Percentiles rank a stretch among this genome's conserved stretches.
These are phyloP conservation scores for Leucoraja erinaceus DNA, from an alignment of 2,113 vertebrate species.

Conservation along the genomic window DNA sequence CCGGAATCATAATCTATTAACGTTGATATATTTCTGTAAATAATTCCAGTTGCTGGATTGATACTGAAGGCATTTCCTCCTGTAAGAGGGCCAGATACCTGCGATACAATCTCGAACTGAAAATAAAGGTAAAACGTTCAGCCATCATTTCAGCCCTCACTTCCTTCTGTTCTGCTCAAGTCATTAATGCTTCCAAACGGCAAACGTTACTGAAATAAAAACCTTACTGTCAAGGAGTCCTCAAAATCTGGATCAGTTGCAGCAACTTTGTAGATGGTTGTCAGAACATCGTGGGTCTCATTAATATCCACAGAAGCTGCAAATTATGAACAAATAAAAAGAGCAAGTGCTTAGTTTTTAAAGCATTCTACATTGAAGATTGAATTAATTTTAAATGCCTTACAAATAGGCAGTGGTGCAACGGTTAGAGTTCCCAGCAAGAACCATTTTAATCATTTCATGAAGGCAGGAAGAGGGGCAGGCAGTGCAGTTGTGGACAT, in stretches of 20 bases:
- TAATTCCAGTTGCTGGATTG: constrained; percentile 20
- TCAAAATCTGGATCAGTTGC: constrained; percentile 18
- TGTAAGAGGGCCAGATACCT: not conserved
- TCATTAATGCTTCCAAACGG: not conserved
- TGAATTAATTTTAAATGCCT: not conserved
- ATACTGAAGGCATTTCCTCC: constrained; percentile 19
- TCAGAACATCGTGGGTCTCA: not conserved
- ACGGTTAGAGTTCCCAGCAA: not conserved
- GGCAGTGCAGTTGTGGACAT: no score
- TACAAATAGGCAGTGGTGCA: not conserved
- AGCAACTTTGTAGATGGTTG: not conserved
- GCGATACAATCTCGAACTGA: constrained; percentile 24
- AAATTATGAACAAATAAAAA: not conserved
- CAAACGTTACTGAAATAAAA: not conserved
- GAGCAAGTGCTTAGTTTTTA: not conserved
- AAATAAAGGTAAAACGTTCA: not conserved
- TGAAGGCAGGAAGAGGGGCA: not conserved
- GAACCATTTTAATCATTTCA: not conserved
- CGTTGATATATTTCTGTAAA: constrained; percentile 6
- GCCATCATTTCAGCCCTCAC: no score
- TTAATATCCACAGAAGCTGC: constrained; percentile 11
- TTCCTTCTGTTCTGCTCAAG: not conserved
- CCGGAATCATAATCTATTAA: constrained; percentile 7
- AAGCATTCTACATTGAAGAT: not conserved
- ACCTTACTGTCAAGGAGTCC: constrained; percentile 1